Conservation (phyloP, 2,797 vertebrate species). For the Peromyscus attwateri region DNA sequence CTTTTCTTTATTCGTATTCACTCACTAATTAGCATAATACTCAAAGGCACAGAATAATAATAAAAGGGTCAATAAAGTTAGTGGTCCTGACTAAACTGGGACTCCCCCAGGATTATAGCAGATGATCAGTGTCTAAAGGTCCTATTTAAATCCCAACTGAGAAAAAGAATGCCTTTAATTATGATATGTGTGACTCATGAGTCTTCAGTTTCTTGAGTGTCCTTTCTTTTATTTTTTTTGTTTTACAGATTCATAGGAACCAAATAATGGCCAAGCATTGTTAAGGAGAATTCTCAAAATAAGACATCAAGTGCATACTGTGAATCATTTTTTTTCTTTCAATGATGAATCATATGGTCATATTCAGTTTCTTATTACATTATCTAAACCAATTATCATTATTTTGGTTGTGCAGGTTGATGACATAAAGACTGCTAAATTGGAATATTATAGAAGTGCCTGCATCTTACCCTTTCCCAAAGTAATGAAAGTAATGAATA, state of each 20-base stretch:
- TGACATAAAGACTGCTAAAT: not conserved
- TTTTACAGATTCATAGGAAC: not conserved
- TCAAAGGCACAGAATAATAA: not conserved
- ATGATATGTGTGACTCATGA: not conserved
- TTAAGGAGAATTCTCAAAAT: not conserved
- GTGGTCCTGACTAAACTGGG: not conserved
- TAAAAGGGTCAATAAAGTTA: not conserved
- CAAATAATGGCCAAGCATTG: not conserved
- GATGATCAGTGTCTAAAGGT: not conserved
- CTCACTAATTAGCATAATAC: not conserved
- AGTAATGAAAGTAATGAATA: slow-evolving; percentile 32
- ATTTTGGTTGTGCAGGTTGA: not conserved
- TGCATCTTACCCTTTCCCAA: not conserved
- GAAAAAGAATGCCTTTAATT: not conserved
- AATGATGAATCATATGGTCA: not conserved
- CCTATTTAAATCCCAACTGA: not conserved
- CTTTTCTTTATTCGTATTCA: not conserved
- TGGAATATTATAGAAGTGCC: not conserved
- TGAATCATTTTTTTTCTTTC: slow-evolving; percentile 13
- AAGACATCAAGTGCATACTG: not conserved
- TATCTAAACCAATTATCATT: not conserved
- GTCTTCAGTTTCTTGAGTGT: not conserved
- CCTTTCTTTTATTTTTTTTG: not conserved
- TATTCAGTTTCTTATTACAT: not conserved
- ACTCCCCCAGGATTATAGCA: not conserved